Evolutionary conservation across 2,797 vertebrate species (phyloP).

Genomic region (Mycteria americana): DNA sequence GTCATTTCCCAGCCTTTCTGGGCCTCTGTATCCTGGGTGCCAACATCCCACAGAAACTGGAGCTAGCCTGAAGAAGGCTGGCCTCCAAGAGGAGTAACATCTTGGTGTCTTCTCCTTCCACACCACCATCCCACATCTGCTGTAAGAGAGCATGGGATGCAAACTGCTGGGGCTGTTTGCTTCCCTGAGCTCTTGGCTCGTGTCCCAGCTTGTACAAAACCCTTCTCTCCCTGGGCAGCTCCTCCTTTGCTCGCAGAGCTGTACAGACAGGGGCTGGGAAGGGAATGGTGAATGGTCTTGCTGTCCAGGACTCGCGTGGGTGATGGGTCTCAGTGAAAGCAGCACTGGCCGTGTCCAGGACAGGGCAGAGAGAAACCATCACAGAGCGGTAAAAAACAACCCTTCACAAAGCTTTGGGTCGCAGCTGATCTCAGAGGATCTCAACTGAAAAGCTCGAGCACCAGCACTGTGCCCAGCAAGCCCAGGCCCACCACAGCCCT

Average conservation of each 20-base stretch:
- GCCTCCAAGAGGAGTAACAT: neutral
- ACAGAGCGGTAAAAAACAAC: neutral
- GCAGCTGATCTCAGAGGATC: neutral
- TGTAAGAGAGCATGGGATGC: neutral
- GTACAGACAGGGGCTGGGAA: neutral
- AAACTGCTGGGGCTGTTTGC: neutral
- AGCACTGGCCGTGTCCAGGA: neutral
- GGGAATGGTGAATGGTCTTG: neutral
- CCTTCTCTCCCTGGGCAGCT: neutral
- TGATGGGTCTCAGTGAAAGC: neutral
- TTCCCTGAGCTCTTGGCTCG: neutral
- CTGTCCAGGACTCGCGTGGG: rapidly evolving
- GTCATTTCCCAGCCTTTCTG: neutral
- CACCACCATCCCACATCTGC: neutral
- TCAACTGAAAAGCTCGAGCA: neutral
- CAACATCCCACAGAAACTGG: neutral
- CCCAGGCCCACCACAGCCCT: neutral
- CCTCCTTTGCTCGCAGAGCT: neutral
- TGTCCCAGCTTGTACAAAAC: neutral
- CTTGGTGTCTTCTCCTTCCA: neutral
- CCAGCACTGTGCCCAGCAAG: neutral
- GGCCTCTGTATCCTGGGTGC: neutral
- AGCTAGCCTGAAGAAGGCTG: neutral
- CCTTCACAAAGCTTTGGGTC: neutral
- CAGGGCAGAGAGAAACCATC: neutral